These are phyloP conservation scores for Takifugu flavidus DNA, from an alignment of 2,113 vertebrate genomes.

Conservation along the genomic window DNA sequence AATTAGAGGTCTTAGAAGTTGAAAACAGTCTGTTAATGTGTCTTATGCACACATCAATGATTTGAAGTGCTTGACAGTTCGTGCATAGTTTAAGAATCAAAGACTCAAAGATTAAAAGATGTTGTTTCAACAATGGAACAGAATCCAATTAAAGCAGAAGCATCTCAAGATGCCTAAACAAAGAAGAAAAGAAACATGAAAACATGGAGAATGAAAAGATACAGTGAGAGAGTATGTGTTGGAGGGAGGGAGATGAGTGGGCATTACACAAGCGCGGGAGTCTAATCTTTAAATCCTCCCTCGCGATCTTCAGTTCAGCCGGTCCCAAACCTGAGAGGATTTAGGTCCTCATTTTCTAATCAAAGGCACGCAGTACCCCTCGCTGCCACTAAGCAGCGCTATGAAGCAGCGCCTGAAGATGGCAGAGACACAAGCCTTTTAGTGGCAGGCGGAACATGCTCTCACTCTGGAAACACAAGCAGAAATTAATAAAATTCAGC, in stretches of 20 bases:
- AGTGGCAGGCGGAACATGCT: no score
- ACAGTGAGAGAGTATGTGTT: slow-evolving; percentile 57
- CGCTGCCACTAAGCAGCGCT: slow-evolving; percentile 45
- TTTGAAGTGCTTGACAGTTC: neutral
- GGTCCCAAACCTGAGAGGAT: slow-evolving; percentile 69
- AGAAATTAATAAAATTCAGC: slow-evolving; percentile 6
- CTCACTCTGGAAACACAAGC: neutral
- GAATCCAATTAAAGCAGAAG: neutral
- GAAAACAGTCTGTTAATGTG: neutral
- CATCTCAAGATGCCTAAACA: slow-evolving; percentile 3
- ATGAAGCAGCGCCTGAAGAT: slow-evolving; percentile 18
- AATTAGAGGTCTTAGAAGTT: slow-evolving; percentile 2
- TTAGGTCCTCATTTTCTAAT: slow-evolving; percentile 70
- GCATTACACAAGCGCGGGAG: slow-evolving; percentile 70
- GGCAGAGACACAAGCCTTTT: neutral
- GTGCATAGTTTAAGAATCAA: neutral
- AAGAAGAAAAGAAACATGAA: slow-evolving; percentile 33
- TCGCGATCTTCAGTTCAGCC: slow-evolving; percentile 70
- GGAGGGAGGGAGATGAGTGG: slow-evolving; percentile 68
- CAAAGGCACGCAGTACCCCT: slow-evolving; percentile 47
- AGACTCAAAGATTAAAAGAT: neutral
- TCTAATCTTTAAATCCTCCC: slow-evolving; percentile 79
- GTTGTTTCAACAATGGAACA: neutral
- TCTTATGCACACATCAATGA: neutral
- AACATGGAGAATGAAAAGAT: slow-evolving; percentile 11